phyloP scores from a whole-genome alignment of 2,113 vertebrate species.

The Chionomys nivalis region DNA sequence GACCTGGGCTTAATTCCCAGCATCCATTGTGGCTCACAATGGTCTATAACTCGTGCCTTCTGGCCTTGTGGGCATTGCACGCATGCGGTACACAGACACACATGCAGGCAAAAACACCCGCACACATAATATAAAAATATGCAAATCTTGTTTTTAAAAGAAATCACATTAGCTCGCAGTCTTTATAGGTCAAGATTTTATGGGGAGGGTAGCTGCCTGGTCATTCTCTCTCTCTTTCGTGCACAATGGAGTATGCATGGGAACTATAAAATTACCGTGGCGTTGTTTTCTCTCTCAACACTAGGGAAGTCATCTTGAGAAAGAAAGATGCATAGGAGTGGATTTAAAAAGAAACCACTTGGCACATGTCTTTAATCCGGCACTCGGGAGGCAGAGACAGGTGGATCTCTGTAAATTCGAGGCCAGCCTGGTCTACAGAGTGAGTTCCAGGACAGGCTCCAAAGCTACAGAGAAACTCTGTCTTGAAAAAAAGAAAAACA shows the following conservation, averaged over 20 bases:
- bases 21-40: neutral
- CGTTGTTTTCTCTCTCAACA: neutral
- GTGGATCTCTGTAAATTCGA: no score
- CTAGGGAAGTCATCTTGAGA: neutral
- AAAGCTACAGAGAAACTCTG: no score
- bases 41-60: neutral
- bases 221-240: neutral
- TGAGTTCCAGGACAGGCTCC: no score
- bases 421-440: no score
- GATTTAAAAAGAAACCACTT: neutral
- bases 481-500: no score
- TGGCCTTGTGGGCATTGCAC: neutral
- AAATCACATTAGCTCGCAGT: neutral
- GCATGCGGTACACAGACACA: neutral
- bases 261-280: neutral
- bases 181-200: neutral
- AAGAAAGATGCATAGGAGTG: neutral
- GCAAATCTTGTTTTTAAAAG: neutral
- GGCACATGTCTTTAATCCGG: no score
- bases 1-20: neutral
- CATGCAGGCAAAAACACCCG: neutral
- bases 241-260: neutral
- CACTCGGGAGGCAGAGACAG: no score
- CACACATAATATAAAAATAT: neutral
- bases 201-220: neutral